Evolutionary conservation across 2,888 invertebrate species (phyloP), one percentile per base, ranked within the genome.

Genomic region (Elysia crispata): DNA sequence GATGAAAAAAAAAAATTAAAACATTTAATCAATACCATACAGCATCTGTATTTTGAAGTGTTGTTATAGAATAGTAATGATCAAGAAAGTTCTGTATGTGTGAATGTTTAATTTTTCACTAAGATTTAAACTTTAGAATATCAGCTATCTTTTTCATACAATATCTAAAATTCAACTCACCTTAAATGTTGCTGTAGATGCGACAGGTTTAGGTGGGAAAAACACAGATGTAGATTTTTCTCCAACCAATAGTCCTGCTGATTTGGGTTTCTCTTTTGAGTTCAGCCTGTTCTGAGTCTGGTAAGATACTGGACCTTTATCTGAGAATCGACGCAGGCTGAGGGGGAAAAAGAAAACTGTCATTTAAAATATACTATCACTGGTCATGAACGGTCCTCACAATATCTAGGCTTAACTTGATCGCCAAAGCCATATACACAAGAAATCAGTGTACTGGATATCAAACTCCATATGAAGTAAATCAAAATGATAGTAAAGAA

Each of bases 151-250:
- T 11, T 41, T 11, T 41, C 41, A 6, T 11, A 6, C 41, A 6
- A 3, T 41, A 3, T 41, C 41, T 41, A 6, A 41, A 41, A 41
- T 6, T 41, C 11, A 41, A 25, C 70, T 60, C 28, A 70, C 77
- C 62, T 77, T 76, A n/a, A 64, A 75, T n/a, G 69, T 70, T 30
- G 70, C 54, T 33, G 77, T 77, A 69, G 70, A 60, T 54, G 70
- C 60, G 31, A 57, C 23, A 18, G 33, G 57, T 31, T 20, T 31
- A 3, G 69, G 69, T 54, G 77, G 69, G 25, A 25, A 70, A 11
- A 15, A 57, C 1, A 70, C 3, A 11, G 57, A 28, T 60, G 60
- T 6, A n/a, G 70, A 25, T 33, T 66, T 77, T 57, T 41, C 70
- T 6, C 70, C 77, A 23, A 70, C 23, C 54, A 60, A 70, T 41